Conservation (phyloP, 2,888 invertebrate genomes). For the Adela reaumurella region DNA sequence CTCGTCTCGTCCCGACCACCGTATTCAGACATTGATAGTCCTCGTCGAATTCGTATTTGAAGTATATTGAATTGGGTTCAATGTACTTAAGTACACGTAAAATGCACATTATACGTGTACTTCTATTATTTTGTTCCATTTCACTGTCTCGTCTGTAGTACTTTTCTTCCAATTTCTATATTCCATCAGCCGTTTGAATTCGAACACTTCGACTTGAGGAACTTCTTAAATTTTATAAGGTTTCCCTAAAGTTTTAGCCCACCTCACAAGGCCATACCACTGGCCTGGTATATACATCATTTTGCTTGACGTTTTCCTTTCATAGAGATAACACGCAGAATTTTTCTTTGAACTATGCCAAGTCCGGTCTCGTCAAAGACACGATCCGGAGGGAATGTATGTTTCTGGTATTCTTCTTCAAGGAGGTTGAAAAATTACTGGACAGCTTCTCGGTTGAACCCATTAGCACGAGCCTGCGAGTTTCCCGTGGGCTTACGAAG, state of each 20-base stretch:
- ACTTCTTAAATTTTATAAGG: constrained; percentile 10
- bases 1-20: too few species aligned
- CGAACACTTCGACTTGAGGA: constrained; percentile 8
- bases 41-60: too few species aligned
- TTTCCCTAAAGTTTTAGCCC: constrained; percentile 2
- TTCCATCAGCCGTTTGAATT: constrained; percentile 9
- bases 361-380: neutral
- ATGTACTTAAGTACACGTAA: too few species aligned
- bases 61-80: too few species aligned
- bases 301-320: constrained; percentile 7
- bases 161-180: constrained; percentile 9
- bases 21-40: too few species aligned
- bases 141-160: constrained; percentile 9
- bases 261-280: neutral
- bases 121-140: constrained; percentile 10
- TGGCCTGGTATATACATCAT: constrained; percentile 7
- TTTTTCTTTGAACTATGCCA: neutral
- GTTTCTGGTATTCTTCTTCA: constrained; percentile 2
- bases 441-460: constrained; percentile 7
- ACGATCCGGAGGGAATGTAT: neutral
- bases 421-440: constrained; percentile 8
- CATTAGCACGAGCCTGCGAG: constrained; percentile 4
- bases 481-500: constrained; percentile 5
- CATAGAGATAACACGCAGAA: neutral
- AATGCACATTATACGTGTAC: constrained; percentile 7